Conservation (phyloP, 2,888 invertebrate species). For the Cyaniris semiargus region DNA sequence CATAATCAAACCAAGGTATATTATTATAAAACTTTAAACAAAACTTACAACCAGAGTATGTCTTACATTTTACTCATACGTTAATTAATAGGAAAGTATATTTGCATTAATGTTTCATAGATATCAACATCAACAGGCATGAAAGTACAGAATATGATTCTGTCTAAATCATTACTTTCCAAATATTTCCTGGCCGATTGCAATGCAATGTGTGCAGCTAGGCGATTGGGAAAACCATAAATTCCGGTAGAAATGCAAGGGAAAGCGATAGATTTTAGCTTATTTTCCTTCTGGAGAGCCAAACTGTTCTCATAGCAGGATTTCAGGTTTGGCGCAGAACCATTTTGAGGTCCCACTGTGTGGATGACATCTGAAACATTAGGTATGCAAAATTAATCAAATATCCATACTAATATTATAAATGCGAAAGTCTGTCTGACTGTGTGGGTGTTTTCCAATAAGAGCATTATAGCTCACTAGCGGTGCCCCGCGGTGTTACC, state of each 20-base stretch:
- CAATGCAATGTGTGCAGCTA: conserved; percentile 88
- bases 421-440: neutral
- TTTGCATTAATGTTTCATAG: conserved; percentile 85
- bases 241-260: conserved; percentile 96
- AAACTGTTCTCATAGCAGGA: conserved; percentile 87
- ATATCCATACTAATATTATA: conserved; percentile 47
- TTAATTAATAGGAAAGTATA: conserved; percentile 84
- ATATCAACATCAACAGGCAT: conserved; percentile 85
- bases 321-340: conserved; percentile 82
- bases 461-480: too few species aligned
- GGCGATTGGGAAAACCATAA: conserved; percentile 90
- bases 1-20: neutral
- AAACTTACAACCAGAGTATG: neutral
- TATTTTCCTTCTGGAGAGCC: conserved; percentile 74
- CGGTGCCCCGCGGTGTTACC: too few species aligned
- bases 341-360: conserved; percentile 92
- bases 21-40: neutral
- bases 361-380: conserved; percentile 88
- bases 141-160: conserved; percentile 91
- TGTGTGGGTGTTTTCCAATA: too few species aligned
- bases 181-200: conserved; percentile 84
- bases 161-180: conserved; percentile 80
- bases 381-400: conserved; percentile 81
- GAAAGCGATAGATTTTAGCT: conserved; percentile 87
- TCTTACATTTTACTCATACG: conserved; percentile 34